These are phyloP conservation scores for Papilio xuthus DNA, from an alignment of 1,140 invertebrate genomes.

Conservation along the genomic window DNA sequence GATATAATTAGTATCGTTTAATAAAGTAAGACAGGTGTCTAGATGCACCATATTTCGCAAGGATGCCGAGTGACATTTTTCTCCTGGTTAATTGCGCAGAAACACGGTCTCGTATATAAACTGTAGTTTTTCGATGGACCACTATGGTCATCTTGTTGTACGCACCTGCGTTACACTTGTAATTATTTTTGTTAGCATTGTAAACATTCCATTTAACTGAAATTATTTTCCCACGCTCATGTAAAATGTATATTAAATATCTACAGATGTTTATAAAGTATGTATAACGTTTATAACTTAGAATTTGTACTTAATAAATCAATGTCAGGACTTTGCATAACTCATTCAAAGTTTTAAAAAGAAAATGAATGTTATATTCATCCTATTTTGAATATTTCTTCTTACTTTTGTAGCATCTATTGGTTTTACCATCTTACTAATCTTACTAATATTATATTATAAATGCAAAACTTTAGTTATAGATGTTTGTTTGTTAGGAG, in stretches of 20 bases:
- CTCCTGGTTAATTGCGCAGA: constrained; percentile 68
- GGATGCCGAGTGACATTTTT: constrained; percentile 72
- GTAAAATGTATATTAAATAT: background rate
- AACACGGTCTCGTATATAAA: constrained; percentile 57
- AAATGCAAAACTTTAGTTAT: too few relatives aligned
- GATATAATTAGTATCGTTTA: constrained; percentile 40
- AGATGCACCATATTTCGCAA: constrained; percentile 56
- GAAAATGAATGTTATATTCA: background rate
- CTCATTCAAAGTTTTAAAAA: too few relatives aligned
- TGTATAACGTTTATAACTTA: background rate
- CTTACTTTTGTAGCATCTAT: background rate
- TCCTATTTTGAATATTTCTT: background rate
- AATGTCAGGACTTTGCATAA: background rate
- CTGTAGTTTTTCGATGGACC: constrained; percentile 67
- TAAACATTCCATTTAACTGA: constrained; percentile 18
- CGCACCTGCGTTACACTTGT: constrained; percentile 53
- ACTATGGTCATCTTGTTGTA: constrained; percentile 60
- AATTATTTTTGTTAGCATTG: constrained; percentile 32
- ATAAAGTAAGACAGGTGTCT: constrained; percentile 56
- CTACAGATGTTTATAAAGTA: background rate
- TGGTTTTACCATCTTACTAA: background rate
- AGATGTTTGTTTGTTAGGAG: too few relatives aligned
- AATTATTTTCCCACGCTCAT: constrained; percentile 12
- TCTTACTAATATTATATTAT: too few relatives aligned
- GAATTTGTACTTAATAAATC: background rate